Conservation (phyloP, 2,797 vertebrate species). For the Galaxias olidus region DNA sequence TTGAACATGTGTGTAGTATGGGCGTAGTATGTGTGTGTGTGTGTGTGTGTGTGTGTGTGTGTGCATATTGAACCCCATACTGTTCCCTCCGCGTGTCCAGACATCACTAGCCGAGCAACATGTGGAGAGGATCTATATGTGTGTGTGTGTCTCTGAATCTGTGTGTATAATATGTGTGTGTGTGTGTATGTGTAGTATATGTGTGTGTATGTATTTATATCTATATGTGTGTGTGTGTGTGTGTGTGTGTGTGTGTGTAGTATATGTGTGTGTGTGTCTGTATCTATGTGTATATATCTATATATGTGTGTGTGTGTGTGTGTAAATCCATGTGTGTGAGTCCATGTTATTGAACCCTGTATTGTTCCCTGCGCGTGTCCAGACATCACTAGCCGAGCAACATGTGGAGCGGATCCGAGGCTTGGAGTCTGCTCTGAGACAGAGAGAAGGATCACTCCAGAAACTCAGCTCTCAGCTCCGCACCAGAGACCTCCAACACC, state of each 20-base stretch:
- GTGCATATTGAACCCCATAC: background rate
- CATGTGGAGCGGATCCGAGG: constrained; percentile 82
- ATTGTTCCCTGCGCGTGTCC: constrained; percentile 6
- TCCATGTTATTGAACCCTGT: constrained; percentile 8
- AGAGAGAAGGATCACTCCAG: constrained; percentile 74
- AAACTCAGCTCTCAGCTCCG: constrained; percentile 70
- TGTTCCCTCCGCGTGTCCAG: constrained; percentile 51
- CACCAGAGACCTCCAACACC: constrained; percentile 73
- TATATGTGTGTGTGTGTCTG: constrained; percentile 6
- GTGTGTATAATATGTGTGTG: background rate
- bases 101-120: constrained; percentile 86
- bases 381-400: constrained; percentile 86
- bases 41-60: background rate
- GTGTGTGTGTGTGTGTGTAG: background rate
- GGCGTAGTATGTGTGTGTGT: background rate
- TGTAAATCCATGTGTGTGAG: constrained; percentile 1
- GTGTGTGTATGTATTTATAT: background rate
- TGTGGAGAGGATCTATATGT: constrained; percentile 72
- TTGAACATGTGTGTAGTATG: background rate
- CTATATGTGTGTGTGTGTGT: background rate
- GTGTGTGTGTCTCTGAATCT: background rate
- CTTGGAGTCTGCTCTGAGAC: constrained; percentile 81
- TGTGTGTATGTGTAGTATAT: too few species aligned
- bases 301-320: constrained; percentile 4
- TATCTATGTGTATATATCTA: too few species aligned